These are phyloP conservation scores for Caenorhabditis angaria DNA, from an alignment of 2,888 invertebrate species.

Conservation along the genomic window DNA sequence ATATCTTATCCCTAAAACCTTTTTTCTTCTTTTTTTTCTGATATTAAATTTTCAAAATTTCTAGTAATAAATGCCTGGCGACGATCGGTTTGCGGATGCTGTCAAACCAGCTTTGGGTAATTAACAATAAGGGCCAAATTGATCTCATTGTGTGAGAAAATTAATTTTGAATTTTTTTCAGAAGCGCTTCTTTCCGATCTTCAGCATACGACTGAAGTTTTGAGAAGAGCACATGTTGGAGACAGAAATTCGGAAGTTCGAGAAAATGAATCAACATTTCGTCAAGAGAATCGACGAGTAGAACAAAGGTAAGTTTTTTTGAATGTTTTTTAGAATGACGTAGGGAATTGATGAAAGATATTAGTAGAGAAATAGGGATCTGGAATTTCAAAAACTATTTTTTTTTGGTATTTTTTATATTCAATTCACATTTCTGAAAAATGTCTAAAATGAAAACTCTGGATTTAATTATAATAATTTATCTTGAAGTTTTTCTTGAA, in stretches of 20 bases:
- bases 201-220: conserved; percentile 87
- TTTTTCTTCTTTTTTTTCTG: too few relatives aligned
- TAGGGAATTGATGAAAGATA: too few relatives aligned
- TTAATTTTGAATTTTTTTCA: conserved; percentile 72
- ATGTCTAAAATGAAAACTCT: too few relatives aligned
- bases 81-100: conserved; percentile 63
- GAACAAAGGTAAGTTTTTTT: conserved; percentile 17
- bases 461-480: too few relatives aligned
- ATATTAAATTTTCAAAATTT: not conserved
- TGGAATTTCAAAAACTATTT: too few relatives aligned
- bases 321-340: not conserved
- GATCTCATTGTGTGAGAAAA: not conserved
- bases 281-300: conserved; percentile 28
- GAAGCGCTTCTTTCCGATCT: conserved; percentile 94
- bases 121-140: not conserved
- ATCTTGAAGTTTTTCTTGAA: too few relatives aligned
- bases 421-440: too few relatives aligned
- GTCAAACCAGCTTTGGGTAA: conserved; percentile 63
- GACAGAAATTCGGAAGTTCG: conserved; percentile 20
- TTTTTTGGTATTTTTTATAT: too few relatives aligned
- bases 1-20: not conserved
- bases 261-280: not conserved
- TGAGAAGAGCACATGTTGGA: conserved; percentile 67
- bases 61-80: conserved; percentile 43
- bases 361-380: too few relatives aligned